A percentile compares a stretch with the other conserved stretches of the same genome.
phyloP scores from a whole-genome alignment of 2,113 vertebrate genomes.

The Hemiprocne comata region DNA sequence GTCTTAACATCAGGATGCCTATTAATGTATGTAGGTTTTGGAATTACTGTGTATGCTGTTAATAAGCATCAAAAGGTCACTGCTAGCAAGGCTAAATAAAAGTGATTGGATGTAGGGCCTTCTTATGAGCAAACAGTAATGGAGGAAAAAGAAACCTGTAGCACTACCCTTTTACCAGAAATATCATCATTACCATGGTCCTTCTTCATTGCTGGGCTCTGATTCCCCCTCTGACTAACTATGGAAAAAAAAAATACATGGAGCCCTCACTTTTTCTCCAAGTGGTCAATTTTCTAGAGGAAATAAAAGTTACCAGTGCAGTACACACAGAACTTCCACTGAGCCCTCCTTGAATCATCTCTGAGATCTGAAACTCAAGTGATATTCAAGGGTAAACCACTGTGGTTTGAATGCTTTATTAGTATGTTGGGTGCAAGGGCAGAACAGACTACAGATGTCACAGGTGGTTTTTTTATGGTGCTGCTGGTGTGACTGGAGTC shows the following conservation, averaged over 20 bases:
- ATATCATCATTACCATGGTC: neutral
- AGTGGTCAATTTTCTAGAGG: neutral
- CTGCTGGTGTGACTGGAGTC: neutral
- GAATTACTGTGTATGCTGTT: neutral
- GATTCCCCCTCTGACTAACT: neutral
- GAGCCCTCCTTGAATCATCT: neutral
- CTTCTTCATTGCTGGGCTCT: neutral
- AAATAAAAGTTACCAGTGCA: neutral
- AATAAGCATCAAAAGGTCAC: neutral
- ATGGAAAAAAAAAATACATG: neutral
- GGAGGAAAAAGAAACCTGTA: neutral
- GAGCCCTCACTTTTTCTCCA: neutral
- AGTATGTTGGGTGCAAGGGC: neutral
- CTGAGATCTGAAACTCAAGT: neutral
- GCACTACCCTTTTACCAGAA: neutral
- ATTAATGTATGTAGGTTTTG: neutral
- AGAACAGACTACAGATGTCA: neutral
- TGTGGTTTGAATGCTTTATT: neutral
- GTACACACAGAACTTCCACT: neutral
- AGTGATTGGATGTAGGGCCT: neutral
- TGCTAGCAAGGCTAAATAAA: neutral
- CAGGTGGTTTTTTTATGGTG: neutral
- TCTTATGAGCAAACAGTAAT: neutral
- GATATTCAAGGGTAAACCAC: neutral
- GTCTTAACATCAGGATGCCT: neutral